A percentile compares a stretch with the other conserved stretches of the same genome.
Conservation (phyloP, 1,140 invertebrate species). For the Drosophila lini region DNA sequence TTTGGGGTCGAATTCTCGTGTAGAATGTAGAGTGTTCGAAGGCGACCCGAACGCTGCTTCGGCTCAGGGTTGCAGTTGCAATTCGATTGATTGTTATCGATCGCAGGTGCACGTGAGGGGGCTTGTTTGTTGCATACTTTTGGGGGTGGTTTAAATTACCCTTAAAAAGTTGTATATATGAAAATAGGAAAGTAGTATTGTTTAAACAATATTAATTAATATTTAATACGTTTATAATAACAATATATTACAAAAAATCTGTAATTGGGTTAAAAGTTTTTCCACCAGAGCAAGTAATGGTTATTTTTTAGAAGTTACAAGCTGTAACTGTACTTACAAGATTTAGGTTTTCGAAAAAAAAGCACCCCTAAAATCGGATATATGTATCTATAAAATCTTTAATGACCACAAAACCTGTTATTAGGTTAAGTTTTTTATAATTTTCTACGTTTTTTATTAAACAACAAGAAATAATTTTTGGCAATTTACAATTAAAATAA, state of each 20-base stretch:
- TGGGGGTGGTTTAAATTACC: not conserved
- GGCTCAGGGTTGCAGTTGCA: too few relatives aligned
- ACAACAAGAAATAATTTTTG: too few relatives aligned
- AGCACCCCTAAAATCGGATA: not conserved
- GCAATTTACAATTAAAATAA: too few relatives aligned
- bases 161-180: not conserved
- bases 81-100: conserved; percentile 20
- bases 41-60: too few relatives aligned
- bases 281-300: not conserved
- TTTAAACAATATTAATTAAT: not conserved
- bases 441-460: too few relatives aligned
- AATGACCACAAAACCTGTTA: not conserved
- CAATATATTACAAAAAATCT: not conserved
- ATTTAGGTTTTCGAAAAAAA: not conserved
- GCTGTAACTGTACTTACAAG: not conserved
- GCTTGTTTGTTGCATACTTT: not conserved
- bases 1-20: too few relatives aligned
- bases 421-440: too few relatives aligned
- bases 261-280: not conserved
- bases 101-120: not conserved
- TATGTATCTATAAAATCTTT: not conserved
- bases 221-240: not conserved
- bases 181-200: too few relatives aligned
- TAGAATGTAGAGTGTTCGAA: too few relatives aligned
- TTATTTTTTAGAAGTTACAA: not conserved